phyloP scores from a whole-genome alignment of 2,888 invertebrate species.

The Mesorhabditis spiculigera region DNA sequence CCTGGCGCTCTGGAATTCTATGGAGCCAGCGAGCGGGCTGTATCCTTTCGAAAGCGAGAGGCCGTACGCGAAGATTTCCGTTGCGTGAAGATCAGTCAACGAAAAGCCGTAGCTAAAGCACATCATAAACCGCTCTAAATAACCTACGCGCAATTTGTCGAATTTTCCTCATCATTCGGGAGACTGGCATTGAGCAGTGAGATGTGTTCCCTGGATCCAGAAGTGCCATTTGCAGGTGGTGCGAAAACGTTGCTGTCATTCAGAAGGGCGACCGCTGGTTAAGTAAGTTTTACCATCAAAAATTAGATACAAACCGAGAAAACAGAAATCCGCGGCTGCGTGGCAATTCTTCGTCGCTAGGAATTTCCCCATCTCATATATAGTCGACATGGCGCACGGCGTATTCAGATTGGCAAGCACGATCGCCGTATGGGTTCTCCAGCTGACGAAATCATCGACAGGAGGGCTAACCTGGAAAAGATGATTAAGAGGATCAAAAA shows the following conservation, averaged over 20 bases:
- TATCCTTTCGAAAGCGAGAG: constrained; percentile 25
- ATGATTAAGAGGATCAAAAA: background rate
- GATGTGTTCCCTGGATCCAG: constrained; percentile 34
- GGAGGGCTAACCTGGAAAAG: constrained; percentile 18
- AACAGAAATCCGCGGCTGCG: constrained; percentile 91
- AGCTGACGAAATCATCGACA: constrained; percentile 70
- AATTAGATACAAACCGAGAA: constrained; percentile 72
- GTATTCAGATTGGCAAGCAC: constrained; percentile 72
- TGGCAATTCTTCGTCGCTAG: constrained; percentile 70
- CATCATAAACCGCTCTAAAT: too few relatives aligned
- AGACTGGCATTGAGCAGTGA: constrained; percentile 49
- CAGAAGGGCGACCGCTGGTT: constrained; percentile 73
- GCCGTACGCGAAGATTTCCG: constrained; percentile 55
- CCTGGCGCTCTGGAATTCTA: constrained; percentile 35
- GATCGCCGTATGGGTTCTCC: constrained; percentile 93
- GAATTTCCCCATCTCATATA: constrained; percentile 24
- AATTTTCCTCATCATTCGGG: constrained; percentile 43
- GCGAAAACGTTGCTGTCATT: constrained; percentile 25
- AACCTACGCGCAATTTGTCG: background rate
- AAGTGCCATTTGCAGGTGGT: too few relatives aligned
- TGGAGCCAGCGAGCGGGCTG: constrained; percentile 31
- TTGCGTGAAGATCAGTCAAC: constrained; percentile 53
- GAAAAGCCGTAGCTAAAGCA: constrained; percentile 20
- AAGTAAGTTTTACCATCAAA: constrained; percentile 66
- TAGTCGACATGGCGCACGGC: constrained; percentile 18